phyloP scores from a whole-genome alignment of 2,888 invertebrate genomes.

The Entomobrya multifasciata region DNA sequence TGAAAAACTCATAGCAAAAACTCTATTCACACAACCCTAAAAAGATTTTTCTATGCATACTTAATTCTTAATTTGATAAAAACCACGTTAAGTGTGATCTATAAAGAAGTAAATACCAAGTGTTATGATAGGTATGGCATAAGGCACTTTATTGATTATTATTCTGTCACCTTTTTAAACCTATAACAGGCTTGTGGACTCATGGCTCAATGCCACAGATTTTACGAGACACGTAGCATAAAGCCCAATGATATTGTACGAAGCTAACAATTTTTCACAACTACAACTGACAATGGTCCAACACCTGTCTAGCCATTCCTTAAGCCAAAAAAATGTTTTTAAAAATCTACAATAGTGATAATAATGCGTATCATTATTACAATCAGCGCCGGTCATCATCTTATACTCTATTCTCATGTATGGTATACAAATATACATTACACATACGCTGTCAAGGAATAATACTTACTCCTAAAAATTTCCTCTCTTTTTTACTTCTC shows the following conservation, averaged over 20 bases:
- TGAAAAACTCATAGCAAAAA: not conserved
- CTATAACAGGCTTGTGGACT: not conserved
- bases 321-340: conserved; percentile 52
- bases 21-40: not conserved
- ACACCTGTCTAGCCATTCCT: conserved; percentile 68
- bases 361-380: conserved; percentile 35
- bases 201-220: conserved; percentile 23
- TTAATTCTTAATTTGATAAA: conserved; percentile 48
- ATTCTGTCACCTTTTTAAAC: conserved; percentile 22
- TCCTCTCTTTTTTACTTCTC: not conserved
- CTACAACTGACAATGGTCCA: conserved; percentile 44
- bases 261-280: conserved; percentile 42
- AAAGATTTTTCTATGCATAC: conserved; percentile 45
- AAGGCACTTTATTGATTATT: conserved; percentile 20
- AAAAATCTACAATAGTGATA: conserved; percentile 29
- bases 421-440: not conserved
- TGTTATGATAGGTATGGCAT: not conserved
- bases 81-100: conserved; percentile 1
- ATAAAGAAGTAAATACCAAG: not conserved
- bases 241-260: conserved; percentile 21
- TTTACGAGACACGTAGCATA: conserved; percentile 3
- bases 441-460: not conserved
- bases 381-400: conserved; percentile 34
- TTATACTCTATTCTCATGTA: not conserved
- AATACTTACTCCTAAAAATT: not conserved